These are phyloP conservation scores for Electrona antarctica DNA, from an alignment of 2,113 vertebrate species.

Conservation along the genomic window DNA sequence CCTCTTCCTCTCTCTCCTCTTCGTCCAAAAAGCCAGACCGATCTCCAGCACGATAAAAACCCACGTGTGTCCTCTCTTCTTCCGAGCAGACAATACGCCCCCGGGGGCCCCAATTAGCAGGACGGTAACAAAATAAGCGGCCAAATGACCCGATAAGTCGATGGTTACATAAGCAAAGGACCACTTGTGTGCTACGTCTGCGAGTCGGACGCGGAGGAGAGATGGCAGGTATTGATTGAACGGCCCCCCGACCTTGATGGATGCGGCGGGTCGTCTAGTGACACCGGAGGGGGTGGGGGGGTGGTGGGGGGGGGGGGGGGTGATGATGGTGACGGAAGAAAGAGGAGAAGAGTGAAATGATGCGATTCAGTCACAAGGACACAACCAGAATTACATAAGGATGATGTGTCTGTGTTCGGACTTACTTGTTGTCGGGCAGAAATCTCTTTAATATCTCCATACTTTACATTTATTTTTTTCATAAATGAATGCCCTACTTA, in stretches of 20 bases:
- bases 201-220: background rate
- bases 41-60: constrained; percentile 8
- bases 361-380: background rate
- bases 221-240: constrained; percentile 1
- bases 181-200: constrained; percentile 44
- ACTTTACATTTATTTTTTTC: no score
- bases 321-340: no score
- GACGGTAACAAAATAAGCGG: constrained; percentile 66
- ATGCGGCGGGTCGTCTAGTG: constrained; percentile 12
- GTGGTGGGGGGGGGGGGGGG: no score
- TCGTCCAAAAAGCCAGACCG: background rate
- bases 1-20: background rate
- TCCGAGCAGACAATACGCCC: constrained; percentile 37
- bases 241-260: constrained; percentile 12
- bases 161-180: constrained; percentile 67
- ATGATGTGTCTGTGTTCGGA: no score
- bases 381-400: background rate
- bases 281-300: background rate
- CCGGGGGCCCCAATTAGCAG: constrained; percentile 34
- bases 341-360: no score
- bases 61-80: constrained; percentile 18
- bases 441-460: no score
- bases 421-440: no score
- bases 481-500: no score
- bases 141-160: constrained; percentile 68